Evolutionary conservation across 2,797 vertebrate genomes (phyloP), one percentile per base, ranked within the genome.

Genomic region (Melanogrammus aeglefinus): DNA sequence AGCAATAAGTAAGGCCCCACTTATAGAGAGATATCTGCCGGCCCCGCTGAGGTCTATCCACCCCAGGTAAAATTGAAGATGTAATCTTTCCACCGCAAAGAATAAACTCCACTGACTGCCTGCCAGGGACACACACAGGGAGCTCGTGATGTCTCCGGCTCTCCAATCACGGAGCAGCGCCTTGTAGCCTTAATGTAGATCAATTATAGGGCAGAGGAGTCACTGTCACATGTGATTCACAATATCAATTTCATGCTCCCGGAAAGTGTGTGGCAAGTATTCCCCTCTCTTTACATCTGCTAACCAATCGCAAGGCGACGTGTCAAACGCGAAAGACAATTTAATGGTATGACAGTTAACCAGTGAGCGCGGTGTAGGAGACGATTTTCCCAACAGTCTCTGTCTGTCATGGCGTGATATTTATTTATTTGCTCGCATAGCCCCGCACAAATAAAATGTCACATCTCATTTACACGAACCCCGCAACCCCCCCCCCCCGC

Each of bases 171-270:
- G 88, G 86, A 78, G 87, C 85, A 86, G 75, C 77, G 88, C 90
- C 88, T 87, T 89, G 91, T 93, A 88, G 92, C 90, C 91, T 91
- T 95, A 95, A 95, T 95, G 94, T 94, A 88, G 96, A 98, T 99
- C 96, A 98, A 98, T 98, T 98, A 97, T 96, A 82, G 94, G 88
- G 91, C 94, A 91, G 94, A 96, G 95, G 96, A 97, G 96, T 94
- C 94, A 88, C 91, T 98, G 97, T 97, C 97, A 97, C 95, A 96
- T 96, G 93, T 95, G 96, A 99, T 99, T 98, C 96, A 96, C 96
- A 96, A 97, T 97, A 97, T 98, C 97, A 98, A 97, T 98, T 98
- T 98, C 97, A 98, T 95, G 98, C 96, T 96, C 91, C 91, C 92
- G 88, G 95, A 97, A 98, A 96, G 95, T 91, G 95, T 98, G 97